Percentiles rank a stretch among this genome's conserved stretches.
Evolutionary conservation across 2,797 vertebrate genomes (phyloP).

Genomic region (Phylloscopus collybita): DNA sequence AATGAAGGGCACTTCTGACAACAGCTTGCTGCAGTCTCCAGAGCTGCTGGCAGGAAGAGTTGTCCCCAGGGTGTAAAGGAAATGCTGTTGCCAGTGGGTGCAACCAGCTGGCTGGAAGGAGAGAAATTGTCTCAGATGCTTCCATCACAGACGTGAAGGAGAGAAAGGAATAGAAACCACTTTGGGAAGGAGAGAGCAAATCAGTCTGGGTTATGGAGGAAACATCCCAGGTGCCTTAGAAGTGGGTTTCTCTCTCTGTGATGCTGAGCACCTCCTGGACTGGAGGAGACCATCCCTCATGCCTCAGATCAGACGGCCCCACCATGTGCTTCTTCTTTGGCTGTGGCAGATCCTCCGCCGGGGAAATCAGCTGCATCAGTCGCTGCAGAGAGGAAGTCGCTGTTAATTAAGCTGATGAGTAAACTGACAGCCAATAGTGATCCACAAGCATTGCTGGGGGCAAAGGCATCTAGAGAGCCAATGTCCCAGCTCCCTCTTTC

Average conservation of each 20-base stretch:
- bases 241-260: slow-evolving; percentile 76
- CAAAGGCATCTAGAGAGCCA: slow-evolving; percentile 40
- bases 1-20: not conserved
- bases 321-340: not conserved
- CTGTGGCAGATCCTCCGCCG: slow-evolving; percentile 74
- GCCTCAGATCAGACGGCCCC: not conserved
- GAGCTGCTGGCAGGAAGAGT: not conserved
- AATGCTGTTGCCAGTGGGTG: not conserved
- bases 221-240: slow-evolving; percentile 28
- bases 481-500: not conserved
- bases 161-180: not conserved
- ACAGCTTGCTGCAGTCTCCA: not conserved
- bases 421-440: not conserved
- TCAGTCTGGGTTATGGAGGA: not conserved
- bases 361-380: slow-evolving; percentile 68
- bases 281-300: not conserved
- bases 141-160: not conserved
- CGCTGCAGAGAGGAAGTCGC: slow-evolving; percentile 58
- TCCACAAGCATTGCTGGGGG: not conserved
- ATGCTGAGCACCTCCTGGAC: slow-evolving; percentile 59
- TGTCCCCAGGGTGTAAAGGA: not conserved
- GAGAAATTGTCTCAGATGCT: not conserved
- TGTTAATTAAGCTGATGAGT: slow-evolving; percentile 41
- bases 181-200: not conserved
- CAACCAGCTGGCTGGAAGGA: not conserved